Conservation (phyloP, 2,797 vertebrate species). For the Pogoniulus pusillus region DNA sequence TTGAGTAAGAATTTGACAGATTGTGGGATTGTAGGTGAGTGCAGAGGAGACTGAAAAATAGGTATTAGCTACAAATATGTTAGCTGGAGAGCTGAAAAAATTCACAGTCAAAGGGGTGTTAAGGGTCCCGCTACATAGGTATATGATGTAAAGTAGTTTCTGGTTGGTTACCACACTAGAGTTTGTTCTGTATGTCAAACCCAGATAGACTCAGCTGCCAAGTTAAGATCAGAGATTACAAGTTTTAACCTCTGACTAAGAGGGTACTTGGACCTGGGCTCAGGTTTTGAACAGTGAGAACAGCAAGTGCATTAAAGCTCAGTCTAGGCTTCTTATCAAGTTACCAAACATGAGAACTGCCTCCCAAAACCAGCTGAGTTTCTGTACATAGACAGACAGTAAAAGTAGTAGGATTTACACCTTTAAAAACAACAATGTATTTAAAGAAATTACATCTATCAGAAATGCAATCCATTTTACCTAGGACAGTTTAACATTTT, state of each 20-base stretch:
- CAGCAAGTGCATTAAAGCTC: not conserved
- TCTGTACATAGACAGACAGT: not conserved
- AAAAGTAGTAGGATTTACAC: not conserved
- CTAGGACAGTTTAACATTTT: not conserved
- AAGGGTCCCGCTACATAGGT: not conserved
- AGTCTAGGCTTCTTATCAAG: fast-evolving
- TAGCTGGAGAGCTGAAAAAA: conserved; percentile 28
- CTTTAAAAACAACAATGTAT: not conserved
- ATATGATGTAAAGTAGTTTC: not conserved
- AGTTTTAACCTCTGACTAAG: not conserved
- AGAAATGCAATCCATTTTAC: not conserved
- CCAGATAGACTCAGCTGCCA: not conserved
- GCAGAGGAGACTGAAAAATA: not conserved
- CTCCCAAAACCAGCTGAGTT: not conserved
- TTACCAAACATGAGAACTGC: not conserved
- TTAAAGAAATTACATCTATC: conserved; percentile 15
- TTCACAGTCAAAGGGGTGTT: not conserved
- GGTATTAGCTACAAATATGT: not conserved
- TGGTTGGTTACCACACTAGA: not conserved
- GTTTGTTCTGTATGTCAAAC: not conserved
- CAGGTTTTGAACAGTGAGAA: not conserved
- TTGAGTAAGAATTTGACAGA: not conserved
- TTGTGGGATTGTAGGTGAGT: not conserved
- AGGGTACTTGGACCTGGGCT: not conserved
- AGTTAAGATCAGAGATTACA: not conserved